These are phyloP conservation scores for Phaedon cochleariae DNA, from an alignment of 2,888 invertebrate species.

Conservation along the genomic window DNA sequence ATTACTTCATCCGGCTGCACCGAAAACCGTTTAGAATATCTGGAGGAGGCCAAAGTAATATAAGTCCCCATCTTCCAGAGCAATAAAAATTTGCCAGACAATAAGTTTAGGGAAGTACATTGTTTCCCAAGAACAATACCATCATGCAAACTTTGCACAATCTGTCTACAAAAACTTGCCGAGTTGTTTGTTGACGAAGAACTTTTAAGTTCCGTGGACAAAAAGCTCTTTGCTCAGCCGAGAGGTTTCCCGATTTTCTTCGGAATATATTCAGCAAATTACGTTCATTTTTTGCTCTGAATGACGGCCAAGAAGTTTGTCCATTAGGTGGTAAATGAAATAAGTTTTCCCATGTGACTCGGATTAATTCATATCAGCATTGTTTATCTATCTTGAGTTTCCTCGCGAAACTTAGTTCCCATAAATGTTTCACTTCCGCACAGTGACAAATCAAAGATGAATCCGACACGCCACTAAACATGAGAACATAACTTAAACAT, in stretches of 20 bases:
- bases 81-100: slow-evolving; percentile 55
- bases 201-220: slow-evolving; percentile 46
- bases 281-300: not conserved
- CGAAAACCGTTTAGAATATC: slow-evolving; percentile 36
- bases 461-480: no score
- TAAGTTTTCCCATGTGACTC: slow-evolving; percentile 2
- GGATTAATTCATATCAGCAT: slow-evolving; percentile 1
- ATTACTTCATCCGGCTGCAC: slow-evolving; percentile 10
- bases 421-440: no score
- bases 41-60: slow-evolving; percentile 33
- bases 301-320: slow-evolving; percentile 10
- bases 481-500: no score
- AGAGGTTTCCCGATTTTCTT: slow-evolving; percentile 38
- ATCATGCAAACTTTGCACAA: slow-evolving; percentile 54
- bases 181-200: slow-evolving; percentile 52
- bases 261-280: slow-evolving; percentile 25
- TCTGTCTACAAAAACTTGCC: slow-evolving; percentile 54
- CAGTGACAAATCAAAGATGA: no score
- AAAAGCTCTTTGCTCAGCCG: slow-evolving; percentile 36
- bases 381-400: not conserved
- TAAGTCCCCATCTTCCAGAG: slow-evolving; percentile 40
- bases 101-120: slow-evolving; percentile 53
- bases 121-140: slow-evolving; percentile 55
- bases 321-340: slow-evolving; percentile 13
- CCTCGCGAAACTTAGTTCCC: no score